Evolutionary conservation across 1,140 invertebrate genomes (phyloP), one percentile per base, ranked within the genome.

Genomic region (Temnothorax curvispinosus): DNA sequence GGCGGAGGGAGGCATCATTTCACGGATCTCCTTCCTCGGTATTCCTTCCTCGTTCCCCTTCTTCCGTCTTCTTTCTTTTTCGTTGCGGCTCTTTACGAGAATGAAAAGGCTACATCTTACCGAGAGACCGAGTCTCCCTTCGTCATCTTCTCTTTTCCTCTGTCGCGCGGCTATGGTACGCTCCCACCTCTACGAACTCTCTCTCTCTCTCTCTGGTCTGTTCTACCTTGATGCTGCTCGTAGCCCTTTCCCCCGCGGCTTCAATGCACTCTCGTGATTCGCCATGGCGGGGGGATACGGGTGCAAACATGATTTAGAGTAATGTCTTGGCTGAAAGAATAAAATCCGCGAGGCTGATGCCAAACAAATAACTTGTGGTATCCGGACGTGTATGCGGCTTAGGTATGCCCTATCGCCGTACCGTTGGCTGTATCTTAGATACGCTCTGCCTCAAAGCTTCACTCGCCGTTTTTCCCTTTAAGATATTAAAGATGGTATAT

Each of bases 231-330:
- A 18, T 62, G 69, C 58, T 56, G 27, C 21, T 47, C 41, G 18
- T 32, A 15, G 27, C 67, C 52, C 67, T 41, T 84, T 62, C 32
- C n/a, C 18, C 41, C 52, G 18, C 54, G 67, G 18, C 56, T 41
- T 60, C 80, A 74, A 75, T 84, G 80, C 80, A 84, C 69, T 74
- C 52, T 62, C 80, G 27, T 84, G 80, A 84, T 84, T 87, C 72
- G 38, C 65, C 47, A 58, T 41, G 52, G 47, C 32, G 52, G 58
- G 71, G 54, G 58, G 74, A 90, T 90, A 90, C 74, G 85, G 92
- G 91, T 86, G 90, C 92, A 93, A 94, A 93, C 91, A 92, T 92
- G 92, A 94, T 93, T 93, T 92, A 80, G 88, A 93, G 93, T 93
- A 94, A 94, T 94, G 88, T 81, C 87, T n/a, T 52, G 58, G 64